These are phyloP conservation scores for Metalampra italica DNA, from an alignment of 2,888 invertebrate species.

Conservation along the genomic window DNA sequence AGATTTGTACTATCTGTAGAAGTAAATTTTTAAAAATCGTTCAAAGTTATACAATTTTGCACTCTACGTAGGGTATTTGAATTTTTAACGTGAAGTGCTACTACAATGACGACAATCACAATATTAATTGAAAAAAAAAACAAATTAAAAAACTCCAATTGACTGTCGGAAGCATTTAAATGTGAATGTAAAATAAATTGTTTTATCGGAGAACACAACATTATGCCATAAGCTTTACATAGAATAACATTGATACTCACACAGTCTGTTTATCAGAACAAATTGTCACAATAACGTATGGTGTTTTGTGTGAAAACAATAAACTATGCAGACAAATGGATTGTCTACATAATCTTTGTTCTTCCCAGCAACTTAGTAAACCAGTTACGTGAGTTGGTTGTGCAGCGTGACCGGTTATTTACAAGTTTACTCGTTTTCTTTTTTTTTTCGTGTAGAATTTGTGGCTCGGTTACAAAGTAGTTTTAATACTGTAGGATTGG, in stretches of 20 bases:
- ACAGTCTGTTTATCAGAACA: slow-evolving; percentile 53
- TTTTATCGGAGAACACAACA: neutral
- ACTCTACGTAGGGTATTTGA: no score
- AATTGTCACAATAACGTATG: slow-evolving; percentile 54
- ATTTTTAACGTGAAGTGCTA: slow-evolving; percentile 39
- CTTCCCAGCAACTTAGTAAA: no score
- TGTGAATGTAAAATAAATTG: slow-evolving; percentile 2
- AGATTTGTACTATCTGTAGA: neutral
- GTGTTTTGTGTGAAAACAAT: slow-evolving; percentile 39
- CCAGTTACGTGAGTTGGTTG: no score
- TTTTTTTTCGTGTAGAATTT: no score
- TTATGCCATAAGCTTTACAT: slow-evolving; percentile 62
- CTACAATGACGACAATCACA: slow-evolving; percentile 48
- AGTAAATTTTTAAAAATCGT: neutral
- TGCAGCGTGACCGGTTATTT: no score
- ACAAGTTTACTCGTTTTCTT: no score
- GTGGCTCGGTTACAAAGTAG: no score
- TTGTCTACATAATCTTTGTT: no score
- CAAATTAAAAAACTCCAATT: slow-evolving; percentile 19
- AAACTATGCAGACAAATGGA: neutral
- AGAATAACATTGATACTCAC: slow-evolving; percentile 66
- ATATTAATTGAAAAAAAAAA: slow-evolving; percentile 4
- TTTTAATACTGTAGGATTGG: neutral
- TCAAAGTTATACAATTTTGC: no score
- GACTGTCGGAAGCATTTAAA: slow-evolving; percentile 69